Evolutionary conservation across 2,888 invertebrate species (phyloP), one percentile per base, ranked within the genome.

Genomic region (Scelioninae gen. 1): DNA sequence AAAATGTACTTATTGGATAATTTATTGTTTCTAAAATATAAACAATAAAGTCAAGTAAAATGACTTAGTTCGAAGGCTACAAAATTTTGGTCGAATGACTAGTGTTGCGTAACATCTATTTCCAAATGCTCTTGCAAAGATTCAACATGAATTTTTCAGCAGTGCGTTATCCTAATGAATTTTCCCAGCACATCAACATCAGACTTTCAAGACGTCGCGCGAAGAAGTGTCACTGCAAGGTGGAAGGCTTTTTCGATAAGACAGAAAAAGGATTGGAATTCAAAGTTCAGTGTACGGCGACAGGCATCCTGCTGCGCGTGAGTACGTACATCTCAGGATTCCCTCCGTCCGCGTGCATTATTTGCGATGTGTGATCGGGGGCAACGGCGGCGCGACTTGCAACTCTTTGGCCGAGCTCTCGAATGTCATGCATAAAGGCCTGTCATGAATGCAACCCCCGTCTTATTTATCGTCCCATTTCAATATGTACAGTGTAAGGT

Each of bases 391-490:
- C 47, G 83, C 85, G 75, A 80, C 71, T 83, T 49, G 60, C 83
- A 80, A 79, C 79, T 66, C 58, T 74, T n/a, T n/a, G n/a, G n/a
- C n/a, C n/a, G n/a, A n/a, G n/a, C n/a, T n/a, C n/a, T n/a, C 82
- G 81, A 83, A 82, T 85, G 84, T 86, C 85, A 80, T 86, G 86
- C 86, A 86, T 86, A 85, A 85, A 85, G 83, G 80, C 81, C 82
- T 75, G 83, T 84, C 84, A 81, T 77, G 79, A 68, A 83, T 80
- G 83, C 85, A 82, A 80, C 79, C 84, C 80, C 66, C 49, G 60
- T 63, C 68, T 86, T 87, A 87, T 87, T 87, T 87, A 87, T 87
- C n/a, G n/a, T n/a, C n/a, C n/a, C n/a, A n/a, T n/a, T n/a, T n/a
- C n/a, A n/a, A n/a, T n/a, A n/a, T n/a, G n/a, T n/a, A n/a, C n/a